Evolutionary conservation across 2,888 invertebrate species (phyloP).

Genomic region (Parascotia fuliginaria): DNA sequence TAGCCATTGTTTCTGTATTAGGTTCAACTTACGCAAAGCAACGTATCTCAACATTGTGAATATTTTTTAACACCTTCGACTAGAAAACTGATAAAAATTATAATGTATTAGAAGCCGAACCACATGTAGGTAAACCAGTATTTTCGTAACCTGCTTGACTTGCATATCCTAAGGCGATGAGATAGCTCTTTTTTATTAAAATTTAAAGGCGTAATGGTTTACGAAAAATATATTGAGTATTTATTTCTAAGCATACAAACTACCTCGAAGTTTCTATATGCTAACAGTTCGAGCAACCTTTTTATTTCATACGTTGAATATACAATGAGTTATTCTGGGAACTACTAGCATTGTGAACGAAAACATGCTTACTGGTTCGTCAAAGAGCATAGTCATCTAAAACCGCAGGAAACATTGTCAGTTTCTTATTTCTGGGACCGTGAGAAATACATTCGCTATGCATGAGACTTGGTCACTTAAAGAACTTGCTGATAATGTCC

Average conservation of each 20-base stretch:
- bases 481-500: background rate
- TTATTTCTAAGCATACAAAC: background rate
- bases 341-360: background rate
- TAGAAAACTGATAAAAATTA: too few relatives aligned
- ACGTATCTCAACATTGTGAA: constrained; percentile 12
- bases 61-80: too few relatives aligned
- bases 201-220: too few relatives aligned
- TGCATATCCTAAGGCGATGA: too few relatives aligned
- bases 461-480: background rate
- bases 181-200: too few relatives aligned
- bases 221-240: too few relatives aligned
- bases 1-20: constrained; percentile 54
- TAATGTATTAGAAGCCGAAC: too few relatives aligned
- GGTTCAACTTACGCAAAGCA: constrained; percentile 50
- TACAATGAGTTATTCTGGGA: background rate
- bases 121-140: too few relatives aligned
- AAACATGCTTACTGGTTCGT: background rate
- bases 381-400: constrained; percentile 10
- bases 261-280: background rate
- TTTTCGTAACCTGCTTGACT: too few relatives aligned
- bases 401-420: background rate
- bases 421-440: background rate
- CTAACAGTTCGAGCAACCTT: too few relatives aligned
- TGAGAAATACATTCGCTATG: background rate
- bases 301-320: background rate